These are phyloP conservation scores for Cololabis saira DNA, from an alignment of 2,113 vertebrate genomes.

Conservation along the genomic window DNA sequence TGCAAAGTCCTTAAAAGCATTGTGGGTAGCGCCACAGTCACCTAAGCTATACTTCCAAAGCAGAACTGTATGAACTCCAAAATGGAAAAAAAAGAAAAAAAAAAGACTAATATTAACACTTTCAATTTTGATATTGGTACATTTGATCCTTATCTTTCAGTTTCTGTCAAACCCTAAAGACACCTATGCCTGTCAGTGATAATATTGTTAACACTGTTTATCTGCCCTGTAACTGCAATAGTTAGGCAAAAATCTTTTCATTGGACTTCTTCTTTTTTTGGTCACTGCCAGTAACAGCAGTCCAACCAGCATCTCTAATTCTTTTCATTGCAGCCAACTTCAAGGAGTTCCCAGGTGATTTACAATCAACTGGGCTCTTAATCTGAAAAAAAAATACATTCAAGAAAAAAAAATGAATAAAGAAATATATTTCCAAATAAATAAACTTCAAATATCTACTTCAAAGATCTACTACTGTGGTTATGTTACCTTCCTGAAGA, in stretches of 20 bases:
- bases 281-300: conserved; percentile 83
- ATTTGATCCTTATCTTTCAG: neutral
- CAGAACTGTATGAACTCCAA: too few species aligned
- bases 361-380: conserved; percentile 65
- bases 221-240: neutral
- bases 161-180: neutral
- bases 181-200: neutral
- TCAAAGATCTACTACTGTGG: neutral
- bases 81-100: neutral
- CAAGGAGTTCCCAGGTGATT: conserved; percentile 80
- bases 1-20: neutral
- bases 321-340: conserved; percentile 86
- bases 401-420: neutral
- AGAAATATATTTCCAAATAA: neutral
- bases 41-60: neutral
- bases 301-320: conserved; percentile 88
- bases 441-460: neutral
- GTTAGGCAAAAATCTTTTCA: conserved; percentile 84
- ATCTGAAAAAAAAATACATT: conserved; percentile 54
- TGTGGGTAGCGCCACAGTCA: neutral
- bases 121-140: neutral
- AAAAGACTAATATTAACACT: too few species aligned
- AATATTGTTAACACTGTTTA: neutral
- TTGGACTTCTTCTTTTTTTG: conserved; percentile 87
- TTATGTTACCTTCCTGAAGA: conserved; percentile 59